Evolutionary conservation across 2,113 vertebrate genomes (phyloP), one percentile per base, ranked within the genome.

Genomic region (Pseudopipra pipra): DNA sequence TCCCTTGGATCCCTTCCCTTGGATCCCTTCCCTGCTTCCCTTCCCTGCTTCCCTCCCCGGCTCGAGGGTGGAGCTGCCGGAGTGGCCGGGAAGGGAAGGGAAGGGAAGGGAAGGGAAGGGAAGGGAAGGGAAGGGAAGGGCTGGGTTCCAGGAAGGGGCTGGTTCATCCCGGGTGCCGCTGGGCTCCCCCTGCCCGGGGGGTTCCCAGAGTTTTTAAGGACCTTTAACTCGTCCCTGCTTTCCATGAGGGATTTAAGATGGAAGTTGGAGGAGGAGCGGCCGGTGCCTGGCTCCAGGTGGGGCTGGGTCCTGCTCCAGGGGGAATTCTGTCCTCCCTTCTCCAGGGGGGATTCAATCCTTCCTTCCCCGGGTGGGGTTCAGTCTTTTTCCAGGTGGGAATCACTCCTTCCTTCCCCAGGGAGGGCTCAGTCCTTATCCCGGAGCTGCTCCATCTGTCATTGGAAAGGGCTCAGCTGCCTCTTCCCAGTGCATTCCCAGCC

Each of bases 111-210:
- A 37, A 37, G 37, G 37, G 37, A 37, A 37, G 37, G 37, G 37
- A 39, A 39, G 39, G 35, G 15, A 17, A 12, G 35, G 24, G 8
- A 28, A 39, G 35, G 59, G 59, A 27, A 35, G 59, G 4, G 35
- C 39, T 61, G 37, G 37, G 37, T 39, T 27, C 11, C 14, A 1
- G 46, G 27, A 27, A 12, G 0, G 9, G 30, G 37, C 24, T 44
- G 67, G 8, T 35, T 22, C 15, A 3, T 25, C n/a, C n/a, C 58
- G 1, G 10, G 12, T 12, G n/a, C 31, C 1, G n/a, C 54, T 44
- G 70, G 2, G 3, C 18, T 8, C 56, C n/a, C 54, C 4, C 0
- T 0, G 1, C 10, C 20, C 1, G 2, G 2, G 8, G 1, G 5
- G 1, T 3, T 31, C 66, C 17, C 11, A 0, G 9, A 16, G 49